Conservation (phyloP, 2,888 invertebrate genomes). For the Watsonalla cultraria region DNA sequence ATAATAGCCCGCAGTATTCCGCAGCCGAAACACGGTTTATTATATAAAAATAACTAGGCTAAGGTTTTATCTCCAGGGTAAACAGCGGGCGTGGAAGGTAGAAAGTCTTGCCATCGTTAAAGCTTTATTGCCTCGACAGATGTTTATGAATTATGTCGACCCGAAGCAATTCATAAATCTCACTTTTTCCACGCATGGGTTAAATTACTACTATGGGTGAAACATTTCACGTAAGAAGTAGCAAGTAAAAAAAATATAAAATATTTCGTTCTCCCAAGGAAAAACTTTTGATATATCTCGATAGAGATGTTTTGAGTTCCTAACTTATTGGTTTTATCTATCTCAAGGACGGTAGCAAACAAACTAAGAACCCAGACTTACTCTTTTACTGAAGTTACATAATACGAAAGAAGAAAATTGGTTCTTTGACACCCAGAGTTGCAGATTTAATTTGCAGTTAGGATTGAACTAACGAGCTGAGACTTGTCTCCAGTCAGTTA, state of each 20-base stretch:
- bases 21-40: constrained; percentile 8
- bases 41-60: constrained; percentile 14
- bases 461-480: neutral
- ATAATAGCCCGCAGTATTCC: constrained; percentile 5
- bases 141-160: constrained; percentile 57
- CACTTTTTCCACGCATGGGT: constrained; percentile 34
- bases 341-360: no score
- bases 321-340: neutral
- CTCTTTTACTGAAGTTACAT: no score
- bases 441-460: neutral
- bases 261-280: neutral
- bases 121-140: constrained; percentile 54
- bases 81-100: constrained; percentile 22
- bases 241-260: neutral
- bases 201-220: constrained; percentile 31
- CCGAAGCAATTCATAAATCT: constrained; percentile 45
- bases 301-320: neutral
- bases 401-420: neutral
- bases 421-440: no score
- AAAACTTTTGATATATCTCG: neutral
- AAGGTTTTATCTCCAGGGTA: constrained; percentile 12
- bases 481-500: neutral
- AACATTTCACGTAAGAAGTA: constrained; percentile 4
- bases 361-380: no score
- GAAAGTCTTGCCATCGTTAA: constrained; percentile 49